These are phyloP conservation scores for Priocnemis perturbator DNA, from an alignment of 2,888 invertebrate genomes.

Conservation along the genomic window DNA sequence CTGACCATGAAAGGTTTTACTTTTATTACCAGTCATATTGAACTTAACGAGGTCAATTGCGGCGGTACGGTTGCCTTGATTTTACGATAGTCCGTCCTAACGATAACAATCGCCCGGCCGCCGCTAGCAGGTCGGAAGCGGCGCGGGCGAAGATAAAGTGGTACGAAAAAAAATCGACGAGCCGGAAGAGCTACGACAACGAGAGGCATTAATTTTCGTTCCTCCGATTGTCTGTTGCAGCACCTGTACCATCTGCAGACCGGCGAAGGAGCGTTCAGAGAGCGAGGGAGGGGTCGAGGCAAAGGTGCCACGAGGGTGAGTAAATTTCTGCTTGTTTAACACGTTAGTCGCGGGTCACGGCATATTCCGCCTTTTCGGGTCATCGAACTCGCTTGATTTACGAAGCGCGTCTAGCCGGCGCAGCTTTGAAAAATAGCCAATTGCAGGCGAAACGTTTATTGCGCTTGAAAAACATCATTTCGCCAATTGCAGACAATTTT, in stretches of 20 bases:
- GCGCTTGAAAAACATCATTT: too few species aligned
- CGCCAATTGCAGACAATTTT: too few species aligned
- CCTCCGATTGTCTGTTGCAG: conserved; percentile 61
- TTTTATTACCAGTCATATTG: conserved; percentile 68
- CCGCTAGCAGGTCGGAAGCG: conserved; percentile 27
- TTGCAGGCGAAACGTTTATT: too few species aligned
- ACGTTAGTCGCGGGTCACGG: too few species aligned
- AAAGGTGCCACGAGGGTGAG: conserved; percentile 74
- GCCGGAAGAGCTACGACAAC: not conserved
- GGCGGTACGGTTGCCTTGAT: conserved; percentile 67
- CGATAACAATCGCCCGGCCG: conserved; percentile 54
- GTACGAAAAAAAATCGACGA: conserved; percentile 18
- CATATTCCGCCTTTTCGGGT: too few species aligned
- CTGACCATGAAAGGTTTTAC: conserved; percentile 59
- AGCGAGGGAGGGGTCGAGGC: conserved; percentile 73
- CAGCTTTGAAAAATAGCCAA: too few species aligned
- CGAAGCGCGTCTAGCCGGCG: too few species aligned
- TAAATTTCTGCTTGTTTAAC: conserved; percentile 32
- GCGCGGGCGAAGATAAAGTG: conserved; percentile 2
- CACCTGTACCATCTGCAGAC: conserved; percentile 74
- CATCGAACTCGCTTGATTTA: too few species aligned
- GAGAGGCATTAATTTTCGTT: conserved; percentile 19
- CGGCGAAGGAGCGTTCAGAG: conserved; percentile 72
- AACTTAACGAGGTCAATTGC: conserved; percentile 71
- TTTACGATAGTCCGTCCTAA: conserved; percentile 61